A percentile compares a stretch with the other conserved stretches of the same genome.
phyloP scores from a whole-genome alignment of 2,113 vertebrate genomes.

The Canis aureus region DNA sequence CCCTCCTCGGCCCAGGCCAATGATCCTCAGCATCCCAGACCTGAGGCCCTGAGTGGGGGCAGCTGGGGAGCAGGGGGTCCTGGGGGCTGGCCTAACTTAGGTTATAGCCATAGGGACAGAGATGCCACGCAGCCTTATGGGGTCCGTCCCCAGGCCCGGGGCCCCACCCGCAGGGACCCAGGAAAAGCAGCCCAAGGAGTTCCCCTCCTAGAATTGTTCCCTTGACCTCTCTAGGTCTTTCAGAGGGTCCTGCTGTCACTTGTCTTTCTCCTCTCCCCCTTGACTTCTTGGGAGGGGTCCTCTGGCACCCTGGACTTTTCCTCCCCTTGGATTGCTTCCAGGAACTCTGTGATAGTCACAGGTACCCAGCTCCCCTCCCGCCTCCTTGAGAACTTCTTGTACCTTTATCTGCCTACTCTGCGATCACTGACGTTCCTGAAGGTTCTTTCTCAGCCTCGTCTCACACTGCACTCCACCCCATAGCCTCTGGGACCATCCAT shows the following conservation, averaged over 20 bases:
- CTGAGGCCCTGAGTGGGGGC: not conserved
- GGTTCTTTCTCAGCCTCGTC: not conserved
- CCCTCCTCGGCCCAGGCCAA: not conserved
- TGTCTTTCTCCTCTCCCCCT: not conserved
- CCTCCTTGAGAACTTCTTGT: not conserved
- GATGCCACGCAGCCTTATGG: not conserved
- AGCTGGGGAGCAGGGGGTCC: not conserved
- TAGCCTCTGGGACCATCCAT: not conserved
- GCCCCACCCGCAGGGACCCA: not conserved
- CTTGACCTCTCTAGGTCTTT: too few relatives aligned
- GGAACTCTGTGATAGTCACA: not conserved
- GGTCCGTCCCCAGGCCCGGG: not conserved
- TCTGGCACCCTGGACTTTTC: not conserved
- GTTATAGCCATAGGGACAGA: too few relatives aligned
- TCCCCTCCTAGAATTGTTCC: not conserved
- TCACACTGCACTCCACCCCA: not conserved
- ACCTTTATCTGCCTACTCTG: too few relatives aligned
- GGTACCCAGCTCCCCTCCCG: not conserved
- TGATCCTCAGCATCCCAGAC: not conserved
- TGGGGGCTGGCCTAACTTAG: not conserved
- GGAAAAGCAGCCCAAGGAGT: not conserved
- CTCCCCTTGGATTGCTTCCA: not conserved
- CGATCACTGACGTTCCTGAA: not conserved
- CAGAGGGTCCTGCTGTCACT: not conserved
- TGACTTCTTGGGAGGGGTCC: not conserved